Base-by-base conservation (phyloP, 1,140 invertebrate species). In the Chionoecetes opilio region DNA sequence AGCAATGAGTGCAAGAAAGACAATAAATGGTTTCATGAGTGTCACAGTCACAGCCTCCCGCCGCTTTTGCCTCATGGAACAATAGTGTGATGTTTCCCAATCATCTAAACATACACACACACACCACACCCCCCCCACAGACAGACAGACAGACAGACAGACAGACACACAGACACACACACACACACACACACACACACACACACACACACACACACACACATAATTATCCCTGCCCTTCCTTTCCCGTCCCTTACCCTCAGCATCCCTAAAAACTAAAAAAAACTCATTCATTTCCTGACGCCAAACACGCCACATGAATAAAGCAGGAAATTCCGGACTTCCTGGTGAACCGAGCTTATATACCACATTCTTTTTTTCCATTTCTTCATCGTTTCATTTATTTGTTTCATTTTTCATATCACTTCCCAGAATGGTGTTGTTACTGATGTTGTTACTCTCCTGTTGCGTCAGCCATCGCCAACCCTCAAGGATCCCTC, bases 141-240 rank as follows among this genome's bases (percentile, higher is more conserved):
- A 75, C 63, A n/a, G 21, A 26, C n/a, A 26, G 5, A 26, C 46
- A 53, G 11, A n/a, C 21, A 75, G 21, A 75, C 63, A 75, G 21
- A 75, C 63, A 75, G 21, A 75, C 63, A 41, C 38, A 21, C 9
- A 63, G 8, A 75, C 63, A 75, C 63, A 75, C 63, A 75, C 63
- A 75, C 63, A 75, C 63, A 75, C n/a, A 75, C 21, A 53, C 63
- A 75, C 63, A n/a, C 63, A 26, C n/a, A 26, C n/a, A 26, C 46
- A 53, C 46, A n/a, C 21, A 75, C 63, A 75, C 63, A 75, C 63
- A 75, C 63, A 75, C 63, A 75, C 63, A 75, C 63, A 75, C n/a
- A 75, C 21, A 75, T 26, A n/a, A 26, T n/a, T 75, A 26, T 75
- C 63, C 63, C 63, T 75, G 6, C 63, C 63, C 63, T 21, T 1